These are phyloP conservation scores for Decapterus maruadsi DNA, from an alignment of 2,797 vertebrate genomes.

Conservation along the genomic window DNA sequence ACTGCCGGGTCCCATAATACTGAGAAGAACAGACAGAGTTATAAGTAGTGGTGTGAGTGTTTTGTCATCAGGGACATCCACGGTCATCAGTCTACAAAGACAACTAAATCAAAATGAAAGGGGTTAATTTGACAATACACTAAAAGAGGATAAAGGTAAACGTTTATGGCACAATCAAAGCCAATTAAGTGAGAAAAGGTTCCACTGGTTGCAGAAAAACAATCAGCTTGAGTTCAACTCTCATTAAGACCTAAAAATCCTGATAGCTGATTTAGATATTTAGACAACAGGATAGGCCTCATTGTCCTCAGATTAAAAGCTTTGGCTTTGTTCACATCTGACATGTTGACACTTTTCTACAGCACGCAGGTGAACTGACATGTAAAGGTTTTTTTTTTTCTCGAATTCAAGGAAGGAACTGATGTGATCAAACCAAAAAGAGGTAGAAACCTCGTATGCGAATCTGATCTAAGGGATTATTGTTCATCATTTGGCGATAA, in stretches of 20 bases:
- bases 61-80: conserved; percentile 55
- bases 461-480: conserved; percentile 38
- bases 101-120: conserved; percentile 63
- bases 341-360: conserved; percentile 61
- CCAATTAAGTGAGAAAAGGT: conserved; percentile 66
- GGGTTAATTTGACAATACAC: conserved; percentile 53
- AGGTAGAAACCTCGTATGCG: conserved; percentile 28
- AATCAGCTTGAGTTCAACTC: conserved; percentile 72
- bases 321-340: conserved; percentile 62
- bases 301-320: conserved; percentile 73
- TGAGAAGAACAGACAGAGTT: conserved; percentile 69
- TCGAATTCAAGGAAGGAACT: conserved; percentile 18
- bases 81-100: conserved; percentile 54
- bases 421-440: conserved; percentile 27
- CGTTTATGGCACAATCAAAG: conserved; percentile 65
- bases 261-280: conserved; percentile 70
- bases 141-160: conserved; percentile 60
- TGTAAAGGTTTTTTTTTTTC: conserved; percentile 34
- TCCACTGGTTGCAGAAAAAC: conserved; percentile 51
- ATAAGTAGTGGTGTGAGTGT: conserved; percentile 70
- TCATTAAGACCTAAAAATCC: conserved; percentile 72
- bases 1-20: conserved; percentile 72
- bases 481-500: conserved; percentile 35
- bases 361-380: conserved; percentile 50
- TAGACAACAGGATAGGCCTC: conserved; percentile 56